These are phyloP conservation scores for Drosophila putrida DNA, from an alignment of 2,888 invertebrate genomes.

Conservation along the genomic window DNA sequence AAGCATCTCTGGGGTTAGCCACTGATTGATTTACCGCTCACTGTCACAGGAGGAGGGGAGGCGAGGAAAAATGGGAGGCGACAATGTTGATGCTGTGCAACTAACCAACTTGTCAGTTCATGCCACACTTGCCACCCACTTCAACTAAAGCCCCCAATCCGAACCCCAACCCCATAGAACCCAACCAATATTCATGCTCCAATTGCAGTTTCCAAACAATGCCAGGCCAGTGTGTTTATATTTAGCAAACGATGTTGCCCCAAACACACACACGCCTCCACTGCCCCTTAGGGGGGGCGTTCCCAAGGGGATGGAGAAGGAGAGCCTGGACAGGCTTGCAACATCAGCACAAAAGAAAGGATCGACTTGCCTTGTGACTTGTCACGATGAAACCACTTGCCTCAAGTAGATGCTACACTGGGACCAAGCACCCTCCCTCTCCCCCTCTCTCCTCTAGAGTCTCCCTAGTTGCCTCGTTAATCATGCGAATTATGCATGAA, in stretches of 20 bases:
- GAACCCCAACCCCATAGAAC: constrained; percentile 23
- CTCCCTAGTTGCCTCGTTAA: constrained; percentile 64
- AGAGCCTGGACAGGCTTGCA: constrained; percentile 45
- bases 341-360: constrained; percentile 66
- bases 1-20: constrained; percentile 56
- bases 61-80: background rate
- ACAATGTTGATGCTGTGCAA: constrained; percentile 40
- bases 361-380: constrained; percentile 57
- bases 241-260: constrained; percentile 67
- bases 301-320: background rate
- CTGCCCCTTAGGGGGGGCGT: background rate
- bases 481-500: constrained; percentile 81
- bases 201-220: constrained; percentile 76
- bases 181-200: constrained; percentile 77
- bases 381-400: constrained; percentile 67
- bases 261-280: constrained; percentile 32
- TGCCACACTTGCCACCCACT: constrained; percentile 2
- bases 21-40: constrained; percentile 62
- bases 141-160: too few relatives aligned
- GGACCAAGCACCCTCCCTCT: background rate
- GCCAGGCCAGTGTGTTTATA: constrained; percentile 71
- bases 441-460: constrained; percentile 2
- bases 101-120: constrained; percentile 58
- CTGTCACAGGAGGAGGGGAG: constrained; percentile 18
- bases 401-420: constrained; percentile 60